Conservation (phyloP, 2,797 vertebrate species). For the Spinus olivaceus region DNA sequence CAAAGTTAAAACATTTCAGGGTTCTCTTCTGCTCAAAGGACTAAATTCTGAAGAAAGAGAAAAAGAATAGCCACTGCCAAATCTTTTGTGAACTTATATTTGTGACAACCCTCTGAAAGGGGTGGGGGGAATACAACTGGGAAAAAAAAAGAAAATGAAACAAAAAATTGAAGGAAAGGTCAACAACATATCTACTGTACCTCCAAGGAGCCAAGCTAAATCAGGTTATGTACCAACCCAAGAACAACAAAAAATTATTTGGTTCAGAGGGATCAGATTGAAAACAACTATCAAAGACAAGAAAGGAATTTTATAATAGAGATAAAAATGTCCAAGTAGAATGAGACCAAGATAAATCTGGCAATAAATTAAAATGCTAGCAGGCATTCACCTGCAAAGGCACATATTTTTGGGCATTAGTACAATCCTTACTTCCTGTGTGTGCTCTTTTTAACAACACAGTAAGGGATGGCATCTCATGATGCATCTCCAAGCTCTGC, state of each 20-base stretch:
- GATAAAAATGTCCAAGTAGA: neutral
- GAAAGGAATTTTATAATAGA: neutral
- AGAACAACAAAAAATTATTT: neutral
- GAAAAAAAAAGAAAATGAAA: neutral
- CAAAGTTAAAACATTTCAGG: neutral
- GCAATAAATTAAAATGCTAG: conserved; percentile 4
- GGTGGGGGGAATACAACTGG: neutral
- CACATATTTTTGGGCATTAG: neutral
- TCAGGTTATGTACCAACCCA: neutral
- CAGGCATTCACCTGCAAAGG: conserved; percentile 3
- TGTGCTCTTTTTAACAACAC: neutral
- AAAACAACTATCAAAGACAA: neutral
- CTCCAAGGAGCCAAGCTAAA: neutral
- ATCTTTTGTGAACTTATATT: neutral
- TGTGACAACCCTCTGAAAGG: neutral
- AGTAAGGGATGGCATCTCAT: neutral
- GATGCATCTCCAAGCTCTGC: neutral
- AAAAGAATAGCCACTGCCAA: neutral
- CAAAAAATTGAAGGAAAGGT: neutral
- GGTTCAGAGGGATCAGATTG: neutral
- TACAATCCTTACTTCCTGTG: neutral
- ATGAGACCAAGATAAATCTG: neutral
- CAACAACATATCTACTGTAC: neutral
- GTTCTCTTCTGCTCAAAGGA: neutral
- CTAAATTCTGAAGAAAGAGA: neutral